Conservation (phyloP, 2,888 invertebrate genomes). For the Plagodis pulveraria region DNA sequence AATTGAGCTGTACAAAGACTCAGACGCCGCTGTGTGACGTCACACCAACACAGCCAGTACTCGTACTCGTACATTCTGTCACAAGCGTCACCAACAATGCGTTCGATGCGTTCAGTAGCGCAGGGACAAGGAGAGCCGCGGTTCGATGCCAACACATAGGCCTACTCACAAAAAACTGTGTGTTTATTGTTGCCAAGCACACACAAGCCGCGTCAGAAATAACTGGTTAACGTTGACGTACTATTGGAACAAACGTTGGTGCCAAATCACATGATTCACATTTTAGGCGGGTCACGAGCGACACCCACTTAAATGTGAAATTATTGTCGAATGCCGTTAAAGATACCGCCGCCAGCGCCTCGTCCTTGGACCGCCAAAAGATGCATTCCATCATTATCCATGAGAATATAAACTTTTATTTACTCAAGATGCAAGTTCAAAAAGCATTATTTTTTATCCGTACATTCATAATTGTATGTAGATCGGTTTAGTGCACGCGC, state of each 20-base stretch:
- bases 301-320: conserved; percentile 56
- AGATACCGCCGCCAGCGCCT: background rate
- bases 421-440: too few species aligned
- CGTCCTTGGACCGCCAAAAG: background rate
- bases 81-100: background rate
- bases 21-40: background rate
- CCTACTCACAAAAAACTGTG: conserved; percentile 17
- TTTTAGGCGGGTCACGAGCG: conserved; percentile 75
- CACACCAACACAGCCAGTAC: background rate
- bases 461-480: too few species aligned
- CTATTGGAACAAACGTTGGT: conserved; percentile 60
- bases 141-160: conserved; percentile 8
- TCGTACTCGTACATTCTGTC: too few species aligned
- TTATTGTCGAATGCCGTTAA: conserved; percentile 18
- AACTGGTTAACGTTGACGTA: conserved; percentile 67
- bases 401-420: background rate
- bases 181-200: conserved; percentile 66
- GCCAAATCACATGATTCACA: conserved; percentile 80
- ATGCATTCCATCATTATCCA: background rate
- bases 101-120: background rate
- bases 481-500: too few species aligned
- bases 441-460: too few species aligned
- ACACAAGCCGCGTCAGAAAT: conserved; percentile 64
- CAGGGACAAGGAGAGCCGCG: background rate
- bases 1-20: too few species aligned